phyloP scores from a whole-genome alignment of 1,140 invertebrate genomes.

The Idris sp. region DNA sequence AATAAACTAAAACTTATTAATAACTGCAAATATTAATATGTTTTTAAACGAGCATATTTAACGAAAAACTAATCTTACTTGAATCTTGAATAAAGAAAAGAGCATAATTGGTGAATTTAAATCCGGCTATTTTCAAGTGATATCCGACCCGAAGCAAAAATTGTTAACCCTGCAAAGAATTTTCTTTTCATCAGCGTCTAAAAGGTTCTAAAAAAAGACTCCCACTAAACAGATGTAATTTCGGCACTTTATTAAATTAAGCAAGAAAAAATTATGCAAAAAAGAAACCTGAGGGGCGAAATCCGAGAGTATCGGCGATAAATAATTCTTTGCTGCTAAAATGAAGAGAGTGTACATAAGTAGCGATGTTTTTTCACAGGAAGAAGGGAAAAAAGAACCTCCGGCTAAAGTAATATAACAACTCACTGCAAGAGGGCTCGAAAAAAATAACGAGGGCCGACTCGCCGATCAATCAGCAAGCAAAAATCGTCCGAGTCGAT shows the following conservation, averaged over 20 bases:
- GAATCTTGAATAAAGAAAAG: not conserved
- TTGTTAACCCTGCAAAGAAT: not conserved
- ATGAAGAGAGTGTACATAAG: too few relatives aligned
- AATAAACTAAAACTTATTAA: not conserved
- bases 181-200: not conserved
- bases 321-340: slow-evolving; percentile 7
- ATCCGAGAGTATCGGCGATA: slow-evolving; percentile 27
- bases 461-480: slow-evolving; percentile 43
- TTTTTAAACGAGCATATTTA: too few relatives aligned
- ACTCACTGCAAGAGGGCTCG: slow-evolving; percentile 7
- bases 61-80: too few relatives aligned
- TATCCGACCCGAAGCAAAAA: not conserved
- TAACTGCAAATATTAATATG: too few relatives aligned
- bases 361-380: slow-evolving; percentile 21
- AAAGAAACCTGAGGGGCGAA: slow-evolving; percentile 6
- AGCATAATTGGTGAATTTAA: not conserved
- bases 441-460: slow-evolving; percentile 45
- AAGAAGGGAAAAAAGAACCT: too few relatives aligned
- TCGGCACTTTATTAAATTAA: slow-evolving; percentile 20
- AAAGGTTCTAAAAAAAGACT: too few relatives aligned
- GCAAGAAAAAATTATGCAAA: slow-evolving; percentile 28
- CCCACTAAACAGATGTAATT: slow-evolving; percentile 18
- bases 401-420: slow-evolving; percentile 23
- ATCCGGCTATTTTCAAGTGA: not conserved
- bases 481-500: slow-evolving; percentile 47